Evolutionary conservation across 1,140 invertebrate species (phyloP).

Genomic region (Aphelenchoides fujianensis): DNA sequence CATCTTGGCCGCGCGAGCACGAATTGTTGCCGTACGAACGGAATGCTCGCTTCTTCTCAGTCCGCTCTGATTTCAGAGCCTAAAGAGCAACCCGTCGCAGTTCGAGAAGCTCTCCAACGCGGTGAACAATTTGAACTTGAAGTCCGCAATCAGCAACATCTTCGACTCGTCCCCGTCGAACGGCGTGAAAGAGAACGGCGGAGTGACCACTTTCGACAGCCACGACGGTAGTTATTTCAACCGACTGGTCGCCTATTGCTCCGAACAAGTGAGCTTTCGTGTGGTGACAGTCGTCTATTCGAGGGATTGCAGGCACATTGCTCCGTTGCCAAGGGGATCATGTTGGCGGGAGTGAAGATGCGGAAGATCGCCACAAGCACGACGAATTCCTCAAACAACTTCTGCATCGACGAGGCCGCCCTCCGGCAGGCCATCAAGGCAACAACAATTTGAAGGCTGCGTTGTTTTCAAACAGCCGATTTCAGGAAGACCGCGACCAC

Average conservation of each 20-base stretch:
- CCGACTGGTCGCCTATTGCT: constrained; percentile 80
- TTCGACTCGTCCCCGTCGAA: neutral
- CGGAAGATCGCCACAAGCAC: constrained; percentile 53
- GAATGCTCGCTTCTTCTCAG: no score
- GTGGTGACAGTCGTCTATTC: constrained; percentile 14
- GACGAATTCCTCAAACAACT: constrained; percentile 50
- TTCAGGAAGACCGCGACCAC: constrained; percentile 73
- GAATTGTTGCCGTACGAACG: constrained; percentile 70
- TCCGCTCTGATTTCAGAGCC: constrained; percentile 11
- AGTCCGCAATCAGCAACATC: constrained; percentile 13
- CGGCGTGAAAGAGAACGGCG: constrained; percentile 40
- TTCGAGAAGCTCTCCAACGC: constrained; percentile 8
- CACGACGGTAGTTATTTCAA: constrained; percentile 70
- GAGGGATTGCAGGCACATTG: constrained; percentile 74
- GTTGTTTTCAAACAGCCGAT: no score
- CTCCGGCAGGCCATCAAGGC: constrained; percentile 57
- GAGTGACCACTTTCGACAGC: constrained; percentile 66
- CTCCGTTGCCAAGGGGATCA: constrained; percentile 84
- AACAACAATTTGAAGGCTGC: no score
- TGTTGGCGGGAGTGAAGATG: constrained; percentile 70
- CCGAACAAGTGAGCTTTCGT: constrained; percentile 69
- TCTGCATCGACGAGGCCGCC: constrained; percentile 34
- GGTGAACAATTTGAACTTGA: constrained; percentile 12
- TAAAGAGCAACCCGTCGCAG: constrained; percentile 7
- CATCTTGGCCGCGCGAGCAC: constrained; percentile 76